These are phyloP conservation scores for Thalassophryne amazonica DNA, from an alignment of 2,797 vertebrate species.

Conservation along the genomic window DNA sequence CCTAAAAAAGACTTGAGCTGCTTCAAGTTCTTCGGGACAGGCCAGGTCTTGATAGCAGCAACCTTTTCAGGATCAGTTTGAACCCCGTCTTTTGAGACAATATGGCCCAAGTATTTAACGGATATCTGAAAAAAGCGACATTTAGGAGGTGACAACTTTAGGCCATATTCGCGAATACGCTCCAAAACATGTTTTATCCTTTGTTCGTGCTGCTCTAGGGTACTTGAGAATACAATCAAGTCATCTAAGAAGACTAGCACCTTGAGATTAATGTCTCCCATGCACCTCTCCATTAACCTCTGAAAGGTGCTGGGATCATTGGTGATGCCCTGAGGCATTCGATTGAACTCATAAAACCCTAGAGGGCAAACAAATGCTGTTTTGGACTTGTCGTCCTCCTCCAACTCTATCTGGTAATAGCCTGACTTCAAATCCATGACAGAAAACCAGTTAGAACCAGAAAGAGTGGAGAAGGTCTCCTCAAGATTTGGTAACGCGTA, in stretches of 20 bases:
- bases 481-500: too few species aligned
- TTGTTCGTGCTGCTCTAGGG: neutral
- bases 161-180: too few species aligned
- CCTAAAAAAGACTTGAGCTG: neutral
- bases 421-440: conserved; percentile 22
- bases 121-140: neutral
- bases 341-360: neutral
- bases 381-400: neutral
- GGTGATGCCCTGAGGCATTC: neutral
- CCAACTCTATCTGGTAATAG: neutral
- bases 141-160: neutral
- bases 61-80: neutral
- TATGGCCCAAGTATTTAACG: neutral
- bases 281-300: neutral
- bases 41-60: neutral
- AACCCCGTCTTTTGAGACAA: neutral
- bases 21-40: neutral
- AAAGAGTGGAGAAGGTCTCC: too few species aligned
- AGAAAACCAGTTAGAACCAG: too few species aligned
- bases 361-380: neutral
- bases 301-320: too few species aligned
- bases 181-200: too few species aligned
- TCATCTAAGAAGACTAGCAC: neutral
- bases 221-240: neutral
- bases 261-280: neutral